Conservation (phyloP, 2,797 vertebrate species). For the Orientallactaga sibirica region DNA sequence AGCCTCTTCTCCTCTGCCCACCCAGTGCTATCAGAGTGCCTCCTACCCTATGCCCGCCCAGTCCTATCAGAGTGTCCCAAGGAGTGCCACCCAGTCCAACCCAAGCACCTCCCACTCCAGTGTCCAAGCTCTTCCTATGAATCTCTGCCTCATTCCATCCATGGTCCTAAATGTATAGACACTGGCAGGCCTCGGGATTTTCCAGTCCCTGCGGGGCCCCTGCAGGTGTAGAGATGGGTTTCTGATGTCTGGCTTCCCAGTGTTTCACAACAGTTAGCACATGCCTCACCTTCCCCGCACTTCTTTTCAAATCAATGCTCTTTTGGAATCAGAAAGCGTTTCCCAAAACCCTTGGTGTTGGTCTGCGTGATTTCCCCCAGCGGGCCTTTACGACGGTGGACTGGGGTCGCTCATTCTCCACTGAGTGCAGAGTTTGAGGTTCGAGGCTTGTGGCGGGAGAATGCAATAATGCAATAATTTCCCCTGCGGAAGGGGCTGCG, state of each 20-base stretch:
- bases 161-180: background rate
- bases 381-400: accelerated
- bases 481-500: background rate
- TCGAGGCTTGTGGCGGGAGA: background rate
- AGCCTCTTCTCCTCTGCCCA: no score
- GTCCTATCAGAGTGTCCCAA: no score
- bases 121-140: background rate
- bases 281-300: background rate
- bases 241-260: accelerated
- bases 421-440: background rate
- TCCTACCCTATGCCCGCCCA: no score
- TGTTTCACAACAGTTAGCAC: background rate
- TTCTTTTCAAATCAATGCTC: background rate
- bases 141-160: background rate
- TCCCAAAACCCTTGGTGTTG: background rate
- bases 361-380: background rate
- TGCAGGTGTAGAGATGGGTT: background rate
- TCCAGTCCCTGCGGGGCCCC: background rate
- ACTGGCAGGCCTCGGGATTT: background rate
- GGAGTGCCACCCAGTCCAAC: no score
- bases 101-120: background rate
- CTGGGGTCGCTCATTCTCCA: background rate
- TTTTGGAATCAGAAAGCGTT: background rate
- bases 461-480: background rate
- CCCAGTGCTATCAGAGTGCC: no score